Evolutionary conservation across 2,888 invertebrate species (phyloP).

Genomic region (Macrosoma leucophasiata): DNA sequence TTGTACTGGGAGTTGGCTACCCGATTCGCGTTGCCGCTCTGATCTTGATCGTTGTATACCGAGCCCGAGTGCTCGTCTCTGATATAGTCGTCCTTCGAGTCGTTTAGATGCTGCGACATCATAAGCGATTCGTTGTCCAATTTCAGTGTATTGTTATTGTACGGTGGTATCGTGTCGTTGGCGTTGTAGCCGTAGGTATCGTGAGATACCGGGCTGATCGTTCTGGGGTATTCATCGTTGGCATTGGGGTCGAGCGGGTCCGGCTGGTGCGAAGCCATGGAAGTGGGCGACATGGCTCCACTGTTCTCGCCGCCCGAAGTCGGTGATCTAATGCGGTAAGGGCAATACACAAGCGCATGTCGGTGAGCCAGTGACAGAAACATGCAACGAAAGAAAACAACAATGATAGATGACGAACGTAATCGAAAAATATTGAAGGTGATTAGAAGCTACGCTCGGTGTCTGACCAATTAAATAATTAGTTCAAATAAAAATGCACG

Average conservation of each 20-base stretch:
- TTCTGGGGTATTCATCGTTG: slow-evolving; percentile 44
- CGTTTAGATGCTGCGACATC: slow-evolving; percentile 57
- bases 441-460: slow-evolving; percentile 48
- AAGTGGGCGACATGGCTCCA: slow-evolving; percentile 66
- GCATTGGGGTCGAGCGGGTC: slow-evolving; percentile 46
- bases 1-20: slow-evolving; percentile 69
- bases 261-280: slow-evolving; percentile 48
- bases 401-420: slow-evolving; percentile 48
- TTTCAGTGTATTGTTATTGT: slow-evolving; percentile 69
- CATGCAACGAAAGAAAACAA: slow-evolving; percentile 68
- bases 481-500: slow-evolving; percentile 36
- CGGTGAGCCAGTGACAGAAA: slow-evolving; percentile 70
- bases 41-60: slow-evolving; percentile 56
- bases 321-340: slow-evolving; percentile 63
- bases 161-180: slow-evolving; percentile 43
- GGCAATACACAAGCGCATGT: slow-evolving; percentile 68
- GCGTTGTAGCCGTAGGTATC: slow-evolving; percentile 78
- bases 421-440: slow-evolving; percentile 41
- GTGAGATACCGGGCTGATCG: slow-evolving; percentile 65
- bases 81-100: slow-evolving; percentile 58
- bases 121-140: slow-evolving; percentile 66
- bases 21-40: slow-evolving; percentile 42
- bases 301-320: slow-evolving; percentile 56
- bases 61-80: slow-evolving; percentile 55
- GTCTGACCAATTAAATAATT: slow-evolving; percentile 34